Evolutionary conservation across 2,113 vertebrate species (phyloP), one percentile per base, ranked within the genome.

Genomic region (Eolophus roseicapilla): DNA sequence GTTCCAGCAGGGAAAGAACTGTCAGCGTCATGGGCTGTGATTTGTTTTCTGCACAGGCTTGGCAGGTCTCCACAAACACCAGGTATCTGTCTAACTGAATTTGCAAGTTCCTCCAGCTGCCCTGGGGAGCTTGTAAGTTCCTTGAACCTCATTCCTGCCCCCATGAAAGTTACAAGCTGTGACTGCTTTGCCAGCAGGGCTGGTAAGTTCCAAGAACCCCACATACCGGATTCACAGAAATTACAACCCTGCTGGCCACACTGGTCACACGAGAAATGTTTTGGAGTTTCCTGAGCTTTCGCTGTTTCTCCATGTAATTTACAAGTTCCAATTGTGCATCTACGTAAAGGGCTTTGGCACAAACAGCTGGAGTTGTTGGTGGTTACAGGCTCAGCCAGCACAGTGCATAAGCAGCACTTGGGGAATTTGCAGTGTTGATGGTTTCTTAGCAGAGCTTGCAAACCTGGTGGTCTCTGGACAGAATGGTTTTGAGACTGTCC

Each of bases 161-260:
- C 0, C 74, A 53, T 46, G 70, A 92, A 86, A 79, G 53, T 93
- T 94, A 62, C 70, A 79, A 73, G 91, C 71, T 10, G 13, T 87
- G 80, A 62, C n/a, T 53, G 52, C 74, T 65, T 73, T 94, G 88
- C 92, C 92, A 96, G 53, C 73, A 82, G 55, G 59, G 47, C 67
- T 85, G 92, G 74, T 85, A 80, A 96, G 73, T 96, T 97, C 95
- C 93, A 94, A 95, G 92, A 96, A 96, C 44, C 82, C 60, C 65
- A 90, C 69, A 95, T 79, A 68, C 80, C 52, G 49, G 82, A 88
- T 95, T 95, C 74, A 94, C 92, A 96, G 96, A 94, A 97, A 96
- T 95, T 78, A 91, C 82, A 95, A 13, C 83, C 62, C 82, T 82
- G 88, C 86, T 94, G 90, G 91, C 92, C 92, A 91, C 83, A 35